phyloP scores from a whole-genome alignment of 2,888 invertebrate genomes.

The Tenodera sinensis region DNA sequence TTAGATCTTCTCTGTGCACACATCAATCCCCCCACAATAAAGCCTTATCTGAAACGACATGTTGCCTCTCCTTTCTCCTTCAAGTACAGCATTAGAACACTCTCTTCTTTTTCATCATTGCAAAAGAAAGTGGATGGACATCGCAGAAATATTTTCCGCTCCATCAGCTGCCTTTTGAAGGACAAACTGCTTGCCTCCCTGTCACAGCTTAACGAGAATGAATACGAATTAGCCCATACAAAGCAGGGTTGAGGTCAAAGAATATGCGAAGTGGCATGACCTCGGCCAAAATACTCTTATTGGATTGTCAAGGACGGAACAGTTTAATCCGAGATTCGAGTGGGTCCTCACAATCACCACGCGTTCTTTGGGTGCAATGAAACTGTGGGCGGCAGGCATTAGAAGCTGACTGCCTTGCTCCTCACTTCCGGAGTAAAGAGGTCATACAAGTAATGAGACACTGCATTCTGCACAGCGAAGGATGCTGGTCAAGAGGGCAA shows the following conservation, averaged over 20 bases:
- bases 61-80: too few species aligned
- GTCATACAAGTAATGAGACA: too few species aligned
- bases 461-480: too few species aligned
- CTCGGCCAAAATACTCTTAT: background rate
- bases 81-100: too few species aligned
- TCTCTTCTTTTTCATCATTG: background rate
- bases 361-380: background rate
- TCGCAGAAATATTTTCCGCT: background rate
- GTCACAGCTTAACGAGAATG: background rate
- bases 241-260: background rate
- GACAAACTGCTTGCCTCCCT: background rate
- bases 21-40: too few species aligned
- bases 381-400: background rate
- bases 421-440: too few species aligned
- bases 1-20: too few species aligned
- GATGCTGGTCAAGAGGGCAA: too few species aligned
- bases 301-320: background rate
- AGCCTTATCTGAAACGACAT: too few species aligned
- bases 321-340: background rate
- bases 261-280: background rate
- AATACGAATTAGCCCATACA: background rate
- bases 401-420: background rate
- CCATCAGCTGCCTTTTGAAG: background rate
- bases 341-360: background rate
- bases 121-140: background rate